A percentile compares a stretch with the other conserved stretches of the same genome.
These are phyloP conservation scores for Amyelois transitella DNA, from an alignment of 1,140 invertebrate species.

Conservation along the genomic window DNA sequence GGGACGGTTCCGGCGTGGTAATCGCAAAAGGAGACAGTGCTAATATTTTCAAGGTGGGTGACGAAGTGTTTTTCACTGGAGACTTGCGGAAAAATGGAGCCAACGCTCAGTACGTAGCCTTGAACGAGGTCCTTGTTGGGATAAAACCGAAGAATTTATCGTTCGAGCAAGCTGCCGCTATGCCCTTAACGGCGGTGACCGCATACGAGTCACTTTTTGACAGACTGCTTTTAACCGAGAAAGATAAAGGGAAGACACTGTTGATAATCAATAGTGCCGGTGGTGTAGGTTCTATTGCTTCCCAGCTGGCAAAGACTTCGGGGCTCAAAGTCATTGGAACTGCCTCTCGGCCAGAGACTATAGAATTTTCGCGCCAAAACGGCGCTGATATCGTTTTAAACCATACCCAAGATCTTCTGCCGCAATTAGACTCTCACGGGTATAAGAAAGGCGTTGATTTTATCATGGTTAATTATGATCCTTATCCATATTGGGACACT, in stretches of 20 bases:
- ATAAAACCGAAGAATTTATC: slow-evolving; percentile 54
- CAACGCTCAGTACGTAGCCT: slow-evolving; percentile 55
- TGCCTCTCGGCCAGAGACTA: slow-evolving; percentile 47
- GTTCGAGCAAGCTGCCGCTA: slow-evolving; percentile 59
- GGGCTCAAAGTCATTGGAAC: slow-evolving; percentile 59
- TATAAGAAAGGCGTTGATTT: slow-evolving; percentile 46
- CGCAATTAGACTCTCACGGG: slow-evolving; percentile 41
- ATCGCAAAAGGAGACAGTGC: slow-evolving; percentile 41
- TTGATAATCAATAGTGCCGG: slow-evolving; percentile 61
- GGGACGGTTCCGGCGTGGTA: slow-evolving; percentile 53
- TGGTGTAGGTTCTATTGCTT: slow-evolving; percentile 56
- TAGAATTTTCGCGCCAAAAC: slow-evolving; percentile 35
- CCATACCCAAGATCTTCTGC: slow-evolving; percentile 45
- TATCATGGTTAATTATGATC: slow-evolving; percentile 60
- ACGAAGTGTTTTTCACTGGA: slow-evolving; percentile 57
- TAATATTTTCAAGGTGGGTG: slow-evolving; percentile 42
- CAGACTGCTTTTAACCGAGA: slow-evolving; percentile 36
- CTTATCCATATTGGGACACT: slow-evolving; percentile 57
- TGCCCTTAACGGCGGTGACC: slow-evolving; percentile 52
- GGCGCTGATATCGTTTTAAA: slow-evolving; percentile 50
- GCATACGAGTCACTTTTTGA: slow-evolving; percentile 54
- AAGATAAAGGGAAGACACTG: slow-evolving; percentile 54
- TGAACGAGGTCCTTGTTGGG: slow-evolving; percentile 46
- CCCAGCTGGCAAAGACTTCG: slow-evolving; percentile 47
- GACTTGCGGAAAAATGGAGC: slow-evolving; percentile 46